Evolutionary conservation across 92 coral and sea anemone genomes (phyloP), one percentile per base, ranked within the genome.

Genomic region (Phenganax stokvisi): DNA sequence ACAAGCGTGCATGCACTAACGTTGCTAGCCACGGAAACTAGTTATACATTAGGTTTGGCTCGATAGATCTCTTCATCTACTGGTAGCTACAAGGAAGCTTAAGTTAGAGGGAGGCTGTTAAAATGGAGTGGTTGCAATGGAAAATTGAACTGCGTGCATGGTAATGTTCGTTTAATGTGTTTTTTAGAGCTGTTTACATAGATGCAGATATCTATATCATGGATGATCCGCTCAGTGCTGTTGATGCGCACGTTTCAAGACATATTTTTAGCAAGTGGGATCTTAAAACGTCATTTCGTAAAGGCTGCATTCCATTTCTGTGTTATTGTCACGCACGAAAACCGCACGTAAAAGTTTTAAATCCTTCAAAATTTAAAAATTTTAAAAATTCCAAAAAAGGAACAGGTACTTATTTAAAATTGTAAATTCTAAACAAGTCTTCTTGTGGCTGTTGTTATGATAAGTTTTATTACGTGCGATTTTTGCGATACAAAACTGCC

Each of bases 141-240:
- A 29, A n/a, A 51, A 8, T 20, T 59, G 65, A 20, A 13, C 25
- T 59, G 25, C 61, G 3, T 17, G 56, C 27, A 72, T 72, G 65
- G 65, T 59, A 0, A 72, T 3, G 17, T 28, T 6, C 74, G 31
- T 70, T 70, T 70, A 13, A 59, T 70, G 5, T 72, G 12, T 72
- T 47, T 54, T 51, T 16, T 64, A 78, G 82, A 67, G 82, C 82
- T 7, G 68, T 78, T 0, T 78, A 78, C 54, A 65, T 37, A 29
- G 82, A 78, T 52, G 82, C 82, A 8, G 67, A 52, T 37, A 61
- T 78, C 54, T 78, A 78, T 67, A 7, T 78, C 10, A 61, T 78
- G 82, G 82, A 78, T 56, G 82, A 78, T 51, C 82, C 82, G 1
- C 82, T 78, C 53, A 78, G 82, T 51, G 82, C 82, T 64, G 82